Base-by-base conservation (phyloP, 2,797 vertebrate species). In the Parauchenoglanis ngamensis region DNA sequence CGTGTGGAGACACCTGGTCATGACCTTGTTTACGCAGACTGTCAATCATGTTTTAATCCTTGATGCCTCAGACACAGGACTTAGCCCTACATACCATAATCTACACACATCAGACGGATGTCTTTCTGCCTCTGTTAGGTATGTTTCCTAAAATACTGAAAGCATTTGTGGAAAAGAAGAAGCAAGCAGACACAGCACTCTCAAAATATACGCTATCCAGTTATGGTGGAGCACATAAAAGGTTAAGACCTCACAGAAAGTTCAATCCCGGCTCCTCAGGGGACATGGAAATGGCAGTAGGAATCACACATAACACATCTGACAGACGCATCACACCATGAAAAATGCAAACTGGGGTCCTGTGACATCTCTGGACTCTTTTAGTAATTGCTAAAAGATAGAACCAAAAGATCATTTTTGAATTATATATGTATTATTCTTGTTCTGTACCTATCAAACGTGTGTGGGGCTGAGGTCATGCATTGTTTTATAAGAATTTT, bases 251-350 rank as follows among this genome's bases (percentile, higher is more conserved):
- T 73, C 56, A 83, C 21, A 63, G 54, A 63, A 13, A 63, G 40
- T 75, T 87, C 28, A 87, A 40, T 75, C 13, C 28, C 13, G 54
- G 79, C 78, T 63, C 57, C 40, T 75, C 23, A 3, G 44, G 78
- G 25, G 40, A 73, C 68, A 56, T 82, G 68, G 57, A 73, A 83
- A 75, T 75, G 70, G 57, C 56, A 75, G 52, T 6, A 75, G 56
- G 81, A 87, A 82, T 52, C 40, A 88, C 17, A 44, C 78, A 68
- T 81, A 85, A 77, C n/a, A 54, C n/a, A 83, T 61, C 63, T 84
- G 82, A 84, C 67, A 56, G 82, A 84, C 1, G 67, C 82, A 84
- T 84, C 67, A 56, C 73, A 78, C 84, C 25, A 63, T 85, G 44
- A 78, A 77, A 52, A 85, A 63, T 73, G 59, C 54, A 84, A 87